phyloP scores from a whole-genome alignment of 1,140 invertebrate genomes.

The Orchesella cincta region DNA sequence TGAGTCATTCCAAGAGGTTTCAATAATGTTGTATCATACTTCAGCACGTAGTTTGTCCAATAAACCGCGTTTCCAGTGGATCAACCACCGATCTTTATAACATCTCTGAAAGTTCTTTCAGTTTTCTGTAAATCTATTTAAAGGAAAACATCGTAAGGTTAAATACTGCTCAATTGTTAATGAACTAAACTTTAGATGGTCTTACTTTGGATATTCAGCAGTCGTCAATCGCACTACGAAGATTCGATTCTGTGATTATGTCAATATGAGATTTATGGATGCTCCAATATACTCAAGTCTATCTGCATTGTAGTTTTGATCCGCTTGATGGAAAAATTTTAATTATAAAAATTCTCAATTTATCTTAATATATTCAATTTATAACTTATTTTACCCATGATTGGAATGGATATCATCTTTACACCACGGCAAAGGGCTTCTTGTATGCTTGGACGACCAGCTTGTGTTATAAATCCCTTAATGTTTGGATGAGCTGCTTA shows the following conservation, averaged over 20 bases:
- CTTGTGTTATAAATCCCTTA: constrained; percentile 19
- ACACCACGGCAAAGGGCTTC: constrained; percentile 12
- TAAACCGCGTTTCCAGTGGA: constrained; percentile 52
- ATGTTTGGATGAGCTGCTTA: constrained; percentile 19
- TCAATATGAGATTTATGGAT: background rate
- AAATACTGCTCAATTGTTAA: no score
- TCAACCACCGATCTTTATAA: constrained; percentile 61
- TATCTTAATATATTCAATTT: background rate
- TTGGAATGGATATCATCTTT: background rate
- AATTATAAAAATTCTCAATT: background rate
- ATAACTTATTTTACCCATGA: background rate
- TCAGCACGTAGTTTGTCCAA: constrained; percentile 63
- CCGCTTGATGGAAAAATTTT: background rate
- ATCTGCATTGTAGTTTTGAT: constrained; percentile 18
- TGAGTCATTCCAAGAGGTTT: constrained; percentile 54
- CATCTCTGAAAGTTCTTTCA: constrained; percentile 1
- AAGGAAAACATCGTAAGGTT: no score
- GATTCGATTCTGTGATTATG: background rate
- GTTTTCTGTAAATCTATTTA: constrained; percentile 20
- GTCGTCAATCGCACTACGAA: background rate
- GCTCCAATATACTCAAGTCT: background rate
- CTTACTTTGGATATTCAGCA: background rate
- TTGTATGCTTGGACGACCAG: background rate
- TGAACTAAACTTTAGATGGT: no score
- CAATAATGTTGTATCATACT: constrained; percentile 59